These are phyloP conservation scores for Thalassarche chlororhynchos DNA, from an alignment of 2,113 vertebrate genomes.

Conservation along the genomic window DNA sequence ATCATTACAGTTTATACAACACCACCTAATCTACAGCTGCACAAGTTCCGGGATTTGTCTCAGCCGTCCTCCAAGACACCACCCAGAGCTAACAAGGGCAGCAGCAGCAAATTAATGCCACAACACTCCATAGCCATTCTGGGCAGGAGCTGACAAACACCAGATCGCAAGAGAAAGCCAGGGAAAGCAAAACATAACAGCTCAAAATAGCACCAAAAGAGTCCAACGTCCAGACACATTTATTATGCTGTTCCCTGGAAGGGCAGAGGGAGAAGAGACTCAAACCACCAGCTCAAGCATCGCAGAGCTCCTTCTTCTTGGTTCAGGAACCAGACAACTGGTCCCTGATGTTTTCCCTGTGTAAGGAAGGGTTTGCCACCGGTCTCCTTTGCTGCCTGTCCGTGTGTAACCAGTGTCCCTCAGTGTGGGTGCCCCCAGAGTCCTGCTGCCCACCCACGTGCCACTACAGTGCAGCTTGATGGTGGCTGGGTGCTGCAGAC, in stretches of 20 bases:
- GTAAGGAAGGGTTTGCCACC: not conserved
- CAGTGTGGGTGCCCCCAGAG: too few relatives aligned
- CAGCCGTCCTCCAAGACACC: not conserved
- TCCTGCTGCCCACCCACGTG: not conserved
- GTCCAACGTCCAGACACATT: rapidly evolving
- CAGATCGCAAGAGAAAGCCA: not conserved
- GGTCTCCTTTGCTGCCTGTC: not conserved
- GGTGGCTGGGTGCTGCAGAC: not conserved
- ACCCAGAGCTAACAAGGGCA: not conserved
- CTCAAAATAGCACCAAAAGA: not conserved
- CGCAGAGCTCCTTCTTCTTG: not conserved
- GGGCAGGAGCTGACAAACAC: not conserved
- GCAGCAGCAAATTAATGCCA: not conserved
- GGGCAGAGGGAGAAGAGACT: not conserved
- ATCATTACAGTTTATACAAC: not conserved
- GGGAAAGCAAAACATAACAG: not conserved
- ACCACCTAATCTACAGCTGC: not conserved
- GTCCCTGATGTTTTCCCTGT: too few relatives aligned
- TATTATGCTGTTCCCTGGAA: not conserved
- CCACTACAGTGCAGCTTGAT: rapidly evolving
- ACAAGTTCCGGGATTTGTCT: not conserved
- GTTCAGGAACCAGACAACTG: not conserved
- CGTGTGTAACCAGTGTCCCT: rapidly evolving
- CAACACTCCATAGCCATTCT: not conserved
- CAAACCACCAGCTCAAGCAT: not conserved